These are phyloP conservation scores for Apodemia zela DNA, from an alignment of 2,888 invertebrate genomes.

Conservation along the genomic window DNA sequence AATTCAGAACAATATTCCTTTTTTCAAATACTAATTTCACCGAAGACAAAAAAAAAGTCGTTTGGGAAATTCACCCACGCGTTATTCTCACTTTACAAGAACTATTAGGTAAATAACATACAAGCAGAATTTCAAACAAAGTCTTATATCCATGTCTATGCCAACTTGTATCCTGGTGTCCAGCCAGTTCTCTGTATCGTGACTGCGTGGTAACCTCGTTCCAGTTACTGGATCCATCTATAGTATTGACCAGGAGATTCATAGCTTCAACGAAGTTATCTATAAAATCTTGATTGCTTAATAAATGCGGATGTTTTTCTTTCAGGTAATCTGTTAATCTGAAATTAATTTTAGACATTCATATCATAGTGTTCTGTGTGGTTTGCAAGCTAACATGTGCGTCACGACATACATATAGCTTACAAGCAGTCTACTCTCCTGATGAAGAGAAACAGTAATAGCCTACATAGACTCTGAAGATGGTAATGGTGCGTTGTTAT, in stretches of 20 bases:
- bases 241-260: background rate
- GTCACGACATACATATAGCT: no score
- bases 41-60: no score
- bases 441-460: no score
- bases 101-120: constrained; percentile 27
- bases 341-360: background rate
- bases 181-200: constrained; percentile 27
- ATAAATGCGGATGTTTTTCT: background rate
- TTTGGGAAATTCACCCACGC: no score
- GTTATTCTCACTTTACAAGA: no score
- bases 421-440: no score
- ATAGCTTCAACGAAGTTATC: background rate
- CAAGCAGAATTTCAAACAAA: constrained; percentile 42
- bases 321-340: background rate
- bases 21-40: no score
- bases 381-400: no score
- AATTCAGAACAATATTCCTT: no score
- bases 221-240: background rate
- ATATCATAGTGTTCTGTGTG: no score
- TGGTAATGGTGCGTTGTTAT: no score
- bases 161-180: constrained; percentile 52
- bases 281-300: background rate
- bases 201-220: background rate
- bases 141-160: constrained; percentile 49
- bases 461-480: no score